Conservation (phyloP, 2,797 vertebrate species). For the Acrocephalus scirpaceus region DNA sequence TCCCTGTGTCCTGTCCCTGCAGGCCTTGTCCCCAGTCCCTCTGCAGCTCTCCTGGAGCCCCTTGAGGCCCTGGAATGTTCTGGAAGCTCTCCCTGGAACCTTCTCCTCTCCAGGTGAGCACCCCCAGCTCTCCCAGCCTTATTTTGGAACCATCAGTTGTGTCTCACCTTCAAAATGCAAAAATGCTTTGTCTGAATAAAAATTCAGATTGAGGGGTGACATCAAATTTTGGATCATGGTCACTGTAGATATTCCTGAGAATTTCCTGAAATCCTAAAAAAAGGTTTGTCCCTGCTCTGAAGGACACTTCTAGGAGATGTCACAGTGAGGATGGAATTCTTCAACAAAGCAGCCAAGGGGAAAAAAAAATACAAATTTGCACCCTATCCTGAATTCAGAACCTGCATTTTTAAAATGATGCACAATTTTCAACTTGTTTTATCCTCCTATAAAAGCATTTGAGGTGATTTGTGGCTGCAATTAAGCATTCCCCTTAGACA, state of each 20-base stretch:
- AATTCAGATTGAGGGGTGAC: background rate
- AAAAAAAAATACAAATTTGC: background rate
- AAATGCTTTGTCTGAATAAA: background rate
- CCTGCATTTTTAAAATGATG: conserved; percentile 22
- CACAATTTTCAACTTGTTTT: conserved; percentile 60
- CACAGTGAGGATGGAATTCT: background rate
- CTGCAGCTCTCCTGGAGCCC: too few species aligned
- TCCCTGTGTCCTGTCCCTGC: too few species aligned
- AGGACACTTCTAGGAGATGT: background rate
- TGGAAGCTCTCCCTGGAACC: too few species aligned
- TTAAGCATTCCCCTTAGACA: conserved; percentile 72
- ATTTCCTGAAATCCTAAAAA: background rate
- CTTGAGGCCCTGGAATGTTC: too few species aligned
- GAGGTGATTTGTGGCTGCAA: conserved; percentile 71
- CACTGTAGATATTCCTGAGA: background rate
- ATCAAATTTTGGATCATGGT: background rate
- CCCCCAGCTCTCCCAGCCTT: too few species aligned
- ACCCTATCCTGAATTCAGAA: conserved; percentile 47
- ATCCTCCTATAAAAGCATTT: conserved; percentile 44
- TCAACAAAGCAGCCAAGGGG: background rate
- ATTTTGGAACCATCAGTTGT: background rate
- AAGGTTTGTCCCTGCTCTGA: background rate
- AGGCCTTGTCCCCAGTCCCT: too few species aligned
- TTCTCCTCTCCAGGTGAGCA: too few species aligned
- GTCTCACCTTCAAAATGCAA: background rate